Base-by-base conservation (phyloP, 2,113 vertebrate species). In the Cyphomyrus plagiostoma region DNA sequence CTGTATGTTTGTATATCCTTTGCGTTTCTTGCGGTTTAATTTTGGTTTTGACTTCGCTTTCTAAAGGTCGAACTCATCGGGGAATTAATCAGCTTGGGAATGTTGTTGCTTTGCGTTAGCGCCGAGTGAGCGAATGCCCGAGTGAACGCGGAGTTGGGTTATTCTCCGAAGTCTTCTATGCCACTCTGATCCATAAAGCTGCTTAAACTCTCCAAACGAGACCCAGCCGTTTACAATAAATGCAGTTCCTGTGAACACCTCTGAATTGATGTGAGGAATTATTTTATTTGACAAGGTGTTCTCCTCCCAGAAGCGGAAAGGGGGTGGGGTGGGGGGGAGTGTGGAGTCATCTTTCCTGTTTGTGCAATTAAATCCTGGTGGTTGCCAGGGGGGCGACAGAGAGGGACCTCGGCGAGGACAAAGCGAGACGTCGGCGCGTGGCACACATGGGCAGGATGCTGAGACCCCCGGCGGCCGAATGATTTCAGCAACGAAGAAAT, bases 361-460 rank as follows among this genome's bases (percentile, higher is more conserved):
- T 84, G 82, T 82, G 49, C 4, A 52, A 30, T 82, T 89, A 62
- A 46, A 62, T 89, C 39, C 13, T 11, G 48, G 30, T 53, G 52
- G 39, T 85, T 83, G 3, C 52, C 42, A 35, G 10, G 89, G 42
- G 10, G 88, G 50, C 15, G 74, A 39, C 23, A 26, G 50, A 42
- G 49, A n/a, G 88, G 49, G 49, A 7, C 23, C 23, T 52, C 39
- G 87, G 49, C 49, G 56, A 11, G 53, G 30, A 89, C 35, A 9
- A 86, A 86, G 70, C 82, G 93, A 91, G 94, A 94, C 21, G 86
- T 94, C 91, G 45, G 88, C 46, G 90, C 53, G 66, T 49, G 91
- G 92, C 90, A 90, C 92, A 45, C 58, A 45, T 1, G 87, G 39
- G 88, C 86, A 88, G 82, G 90, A 88, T 88, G 77, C 49, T 77